These are phyloP conservation scores for Phortica magna DNA, from an alignment of 2,888 invertebrate species.

Conservation along the genomic window DNA sequence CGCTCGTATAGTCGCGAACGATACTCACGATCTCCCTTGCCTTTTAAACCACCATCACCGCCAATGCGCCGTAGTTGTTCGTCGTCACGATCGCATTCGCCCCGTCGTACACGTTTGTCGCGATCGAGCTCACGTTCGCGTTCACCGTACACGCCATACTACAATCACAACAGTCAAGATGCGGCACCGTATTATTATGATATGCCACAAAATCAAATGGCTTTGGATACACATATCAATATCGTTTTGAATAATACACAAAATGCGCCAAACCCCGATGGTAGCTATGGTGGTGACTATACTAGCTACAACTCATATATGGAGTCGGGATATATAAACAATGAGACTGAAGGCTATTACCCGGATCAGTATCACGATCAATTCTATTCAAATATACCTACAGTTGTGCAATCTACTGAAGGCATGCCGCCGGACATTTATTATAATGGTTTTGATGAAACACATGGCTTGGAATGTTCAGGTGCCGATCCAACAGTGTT, in stretches of 20 bases:
- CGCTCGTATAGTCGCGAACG: constrained; percentile 69
- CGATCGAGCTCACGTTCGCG: constrained; percentile 39
- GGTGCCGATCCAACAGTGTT: constrained; percentile 49
- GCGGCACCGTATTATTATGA: constrained; percentile 70
- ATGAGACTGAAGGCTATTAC: constrained; percentile 53
- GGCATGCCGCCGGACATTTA: constrained; percentile 30
- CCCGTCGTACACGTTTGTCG: constrained; percentile 46
- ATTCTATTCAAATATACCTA: constrained; percentile 58
- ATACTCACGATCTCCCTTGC: constrained; percentile 73
- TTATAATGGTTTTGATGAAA: constrained; percentile 49
- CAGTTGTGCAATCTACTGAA: not conserved
- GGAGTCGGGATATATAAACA: constrained; percentile 54
- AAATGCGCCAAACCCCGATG: constrained; percentile 49
- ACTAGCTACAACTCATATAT: constrained; percentile 63
- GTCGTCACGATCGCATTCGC: constrained; percentile 47
- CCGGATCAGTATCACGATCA: constrained; percentile 60
- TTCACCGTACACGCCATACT: constrained; percentile 49
- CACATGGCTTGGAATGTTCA: constrained; percentile 27
- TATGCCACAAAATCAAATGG: constrained; percentile 63
- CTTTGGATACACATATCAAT: constrained; percentile 64
- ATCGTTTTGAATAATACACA: constrained; percentile 58
- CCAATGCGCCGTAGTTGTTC: constrained; percentile 74
- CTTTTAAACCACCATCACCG: constrained; percentile 75
- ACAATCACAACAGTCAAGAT: constrained; percentile 49
- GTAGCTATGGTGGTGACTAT: constrained; percentile 58